A percentile compares a stretch with the other conserved stretches of the same genome.
Conservation (phyloP, 2,113 vertebrate species). For the Crotophaga sulcirostris region DNA sequence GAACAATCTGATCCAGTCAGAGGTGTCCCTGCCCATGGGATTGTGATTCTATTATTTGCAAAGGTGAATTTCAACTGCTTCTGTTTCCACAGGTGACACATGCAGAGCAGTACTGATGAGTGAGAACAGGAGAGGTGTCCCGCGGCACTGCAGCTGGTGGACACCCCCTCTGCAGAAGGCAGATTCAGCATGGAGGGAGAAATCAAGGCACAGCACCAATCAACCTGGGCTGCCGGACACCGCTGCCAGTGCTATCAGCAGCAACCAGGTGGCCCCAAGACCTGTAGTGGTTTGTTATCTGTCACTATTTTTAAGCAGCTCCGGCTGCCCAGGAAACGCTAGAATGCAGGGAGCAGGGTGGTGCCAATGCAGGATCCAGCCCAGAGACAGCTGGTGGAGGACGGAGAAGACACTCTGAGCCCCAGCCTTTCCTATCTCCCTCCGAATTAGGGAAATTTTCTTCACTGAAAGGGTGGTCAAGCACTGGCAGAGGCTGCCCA, state of each 20-base stretch:
- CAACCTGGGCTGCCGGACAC: too few species aligned
- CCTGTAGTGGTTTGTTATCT: not conserved
- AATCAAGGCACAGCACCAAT: accelerated
- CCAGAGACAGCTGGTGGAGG: not conserved
- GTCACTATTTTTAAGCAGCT: not conserved
- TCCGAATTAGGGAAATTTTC: not conserved
- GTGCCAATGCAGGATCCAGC: not conserved
- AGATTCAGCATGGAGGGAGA: not conserved
- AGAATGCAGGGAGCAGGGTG: not conserved
- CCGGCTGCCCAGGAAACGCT: accelerated
- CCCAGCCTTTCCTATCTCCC: not conserved
- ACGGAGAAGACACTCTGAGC: accelerated
- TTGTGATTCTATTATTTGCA: not conserved
- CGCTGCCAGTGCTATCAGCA: accelerated
- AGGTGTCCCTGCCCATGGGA: too few species aligned
- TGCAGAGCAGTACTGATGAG: not conserved
- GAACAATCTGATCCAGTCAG: too few species aligned
- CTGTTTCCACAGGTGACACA: not conserved
- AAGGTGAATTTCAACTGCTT: not conserved
- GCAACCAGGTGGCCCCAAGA: not conserved
- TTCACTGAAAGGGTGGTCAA: too few species aligned
- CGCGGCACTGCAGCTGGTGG: accelerated
- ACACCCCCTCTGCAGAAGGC: not conserved
- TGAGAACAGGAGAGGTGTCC: not conserved
- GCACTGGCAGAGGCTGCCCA: too few species aligned